These are phyloP conservation scores for Mallotus villosus DNA, from an alignment of 2,797 vertebrate genomes.

Conservation along the genomic window DNA sequence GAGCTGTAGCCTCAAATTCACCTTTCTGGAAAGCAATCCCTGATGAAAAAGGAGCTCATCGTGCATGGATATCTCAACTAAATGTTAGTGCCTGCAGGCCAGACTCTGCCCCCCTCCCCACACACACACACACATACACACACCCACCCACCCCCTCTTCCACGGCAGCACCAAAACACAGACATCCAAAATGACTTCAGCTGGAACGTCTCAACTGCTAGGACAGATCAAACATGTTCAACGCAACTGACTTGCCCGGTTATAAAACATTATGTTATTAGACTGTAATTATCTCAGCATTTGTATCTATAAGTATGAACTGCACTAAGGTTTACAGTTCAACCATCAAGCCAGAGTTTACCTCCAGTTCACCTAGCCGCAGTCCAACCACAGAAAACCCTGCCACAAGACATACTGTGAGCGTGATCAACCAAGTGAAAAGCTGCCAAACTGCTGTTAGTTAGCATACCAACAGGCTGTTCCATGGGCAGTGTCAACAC, in stretches of 20 bases:
- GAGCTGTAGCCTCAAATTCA: neutral
- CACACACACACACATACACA: neutral
- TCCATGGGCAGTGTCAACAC: neutral
- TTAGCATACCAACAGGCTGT: neutral
- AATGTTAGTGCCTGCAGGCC: neutral
- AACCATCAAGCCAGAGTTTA: neutral
- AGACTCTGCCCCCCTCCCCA: neutral
- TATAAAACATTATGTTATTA: too few species aligned
- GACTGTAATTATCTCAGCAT: too few species aligned
- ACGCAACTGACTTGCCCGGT: too few species aligned
- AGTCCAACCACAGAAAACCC: neutral
- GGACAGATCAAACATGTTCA: too few species aligned
- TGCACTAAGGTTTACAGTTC: too few species aligned
- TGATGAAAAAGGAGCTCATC: neutral
- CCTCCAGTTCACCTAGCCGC: neutral
- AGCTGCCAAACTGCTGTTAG: neutral
- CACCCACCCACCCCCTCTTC: neutral
- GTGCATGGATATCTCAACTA: neutral
- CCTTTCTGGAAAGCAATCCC: slow-evolving; percentile 7
- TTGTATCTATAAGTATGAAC: too few species aligned
- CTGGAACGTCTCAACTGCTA: too few species aligned
- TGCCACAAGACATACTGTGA: neutral
- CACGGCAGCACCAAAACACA: too few species aligned
- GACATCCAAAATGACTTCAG: too few species aligned
- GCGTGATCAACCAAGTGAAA: neutral